phyloP scores from a whole-genome alignment of 2,113 vertebrate genomes.

The Pagrus major region DNA sequence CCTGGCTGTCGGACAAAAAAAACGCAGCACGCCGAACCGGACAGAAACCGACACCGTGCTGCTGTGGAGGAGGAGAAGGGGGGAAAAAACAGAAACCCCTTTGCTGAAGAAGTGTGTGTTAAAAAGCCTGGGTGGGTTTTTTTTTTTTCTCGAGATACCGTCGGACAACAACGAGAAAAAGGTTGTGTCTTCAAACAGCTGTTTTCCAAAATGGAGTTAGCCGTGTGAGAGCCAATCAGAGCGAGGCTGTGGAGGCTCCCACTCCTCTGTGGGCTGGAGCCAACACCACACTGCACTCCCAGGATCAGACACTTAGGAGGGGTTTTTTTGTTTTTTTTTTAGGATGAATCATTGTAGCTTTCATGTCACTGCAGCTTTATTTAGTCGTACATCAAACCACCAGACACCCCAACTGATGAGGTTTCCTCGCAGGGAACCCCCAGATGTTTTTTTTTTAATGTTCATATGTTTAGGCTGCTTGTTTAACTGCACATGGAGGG shows the following conservation, averaged over 20 bases:
- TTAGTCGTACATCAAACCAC: conserved; percentile 36
- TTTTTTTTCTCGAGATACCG: conserved; percentile 50
- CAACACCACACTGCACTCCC: conserved; percentile 36
- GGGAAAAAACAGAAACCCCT: too few relatives aligned
- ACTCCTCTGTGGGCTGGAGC: conserved; percentile 68
- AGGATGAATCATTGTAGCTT: conserved; percentile 18
- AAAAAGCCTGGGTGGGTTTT: conserved; percentile 2
- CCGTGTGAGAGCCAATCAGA: conserved; percentile 78
- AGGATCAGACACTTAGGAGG: conserved; percentile 20
- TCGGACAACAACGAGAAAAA: conserved; percentile 66
- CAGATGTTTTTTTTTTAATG: conserved; percentile 1
- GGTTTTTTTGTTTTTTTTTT: background rate
- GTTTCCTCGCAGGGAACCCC: conserved; percentile 17
- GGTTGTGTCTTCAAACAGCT: conserved; percentile 83
- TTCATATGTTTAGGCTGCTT: background rate
- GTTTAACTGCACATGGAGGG: background rate
- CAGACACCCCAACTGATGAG: background rate
- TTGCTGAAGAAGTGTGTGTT: background rate
- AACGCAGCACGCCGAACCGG: background rate
- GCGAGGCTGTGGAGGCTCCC: conserved; percentile 56
- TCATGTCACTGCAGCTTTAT: conserved; percentile 27
- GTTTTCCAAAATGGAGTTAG: conserved; percentile 88
- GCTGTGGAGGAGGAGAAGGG: conserved; percentile 1
- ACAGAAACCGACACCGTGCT: background rate
- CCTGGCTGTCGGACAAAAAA: conserved; percentile 56